Conservation (phyloP, 2,797 vertebrate species). For the Coracias cyanogaster region DNA sequence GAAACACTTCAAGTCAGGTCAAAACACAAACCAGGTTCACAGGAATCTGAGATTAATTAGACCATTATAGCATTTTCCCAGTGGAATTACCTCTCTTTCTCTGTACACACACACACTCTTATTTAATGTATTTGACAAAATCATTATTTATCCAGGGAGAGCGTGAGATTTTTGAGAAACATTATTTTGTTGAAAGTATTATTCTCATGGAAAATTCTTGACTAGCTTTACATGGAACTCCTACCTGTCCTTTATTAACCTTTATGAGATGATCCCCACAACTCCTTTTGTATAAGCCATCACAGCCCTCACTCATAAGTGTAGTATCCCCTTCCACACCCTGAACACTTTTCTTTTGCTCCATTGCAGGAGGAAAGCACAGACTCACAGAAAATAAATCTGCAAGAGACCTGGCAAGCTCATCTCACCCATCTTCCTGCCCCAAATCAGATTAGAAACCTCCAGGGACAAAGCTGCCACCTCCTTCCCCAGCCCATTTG, state of each 20-base stretch:
- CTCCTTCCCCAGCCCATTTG: background rate
- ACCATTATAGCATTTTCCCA: background rate
- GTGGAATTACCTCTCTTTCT: background rate
- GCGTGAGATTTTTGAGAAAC: background rate
- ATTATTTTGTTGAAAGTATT: background rate
- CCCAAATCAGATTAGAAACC: background rate
- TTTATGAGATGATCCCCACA: background rate
- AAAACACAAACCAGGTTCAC: background rate
- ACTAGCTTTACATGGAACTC: background rate
- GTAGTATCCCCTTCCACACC: background rate
- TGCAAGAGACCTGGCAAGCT: background rate
- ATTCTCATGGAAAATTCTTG: background rate
- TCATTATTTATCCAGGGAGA: background rate
- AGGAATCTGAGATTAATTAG: background rate
- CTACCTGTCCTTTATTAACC: background rate
- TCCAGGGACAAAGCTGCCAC: background rate
- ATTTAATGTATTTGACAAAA: background rate
- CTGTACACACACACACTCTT: background rate
- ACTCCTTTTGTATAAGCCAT: background rate
- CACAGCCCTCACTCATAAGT: background rate
- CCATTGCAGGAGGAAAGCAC: background rate
- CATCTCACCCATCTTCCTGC: background rate
- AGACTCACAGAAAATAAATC: background rate
- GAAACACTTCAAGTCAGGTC: background rate
- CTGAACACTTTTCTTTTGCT: background rate